Evolutionary conservation across 2,797 vertebrate species (phyloP).

Genomic region (Chaetophractus vellerosus): DNA sequence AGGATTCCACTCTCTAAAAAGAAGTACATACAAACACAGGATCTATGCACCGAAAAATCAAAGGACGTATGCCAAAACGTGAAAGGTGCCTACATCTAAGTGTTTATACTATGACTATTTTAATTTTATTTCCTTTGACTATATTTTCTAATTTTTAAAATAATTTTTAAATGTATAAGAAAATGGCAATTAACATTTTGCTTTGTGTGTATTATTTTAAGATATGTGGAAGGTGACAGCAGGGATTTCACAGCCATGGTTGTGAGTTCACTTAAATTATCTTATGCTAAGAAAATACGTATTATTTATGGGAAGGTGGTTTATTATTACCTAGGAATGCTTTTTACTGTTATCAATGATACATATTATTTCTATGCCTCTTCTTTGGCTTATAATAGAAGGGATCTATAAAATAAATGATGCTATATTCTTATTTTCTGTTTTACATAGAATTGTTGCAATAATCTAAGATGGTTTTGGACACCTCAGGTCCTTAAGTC

Average conservation of each 20-base stretch:
- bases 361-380: background rate
- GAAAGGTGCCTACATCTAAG: background rate
- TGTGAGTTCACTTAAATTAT: background rate
- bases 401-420: background rate
- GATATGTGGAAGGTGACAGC: background rate
- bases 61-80: background rate
- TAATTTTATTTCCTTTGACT: background rate
- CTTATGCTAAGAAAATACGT: background rate
- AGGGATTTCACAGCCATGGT: background rate
- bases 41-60: background rate
- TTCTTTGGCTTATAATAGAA: conserved; percentile 8
- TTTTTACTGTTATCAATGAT: background rate
- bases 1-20: conserved; percentile 1
- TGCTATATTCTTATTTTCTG: background rate
- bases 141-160: background rate
- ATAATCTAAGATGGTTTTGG: conserved; percentile 12
- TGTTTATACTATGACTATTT: conserved; percentile 2
- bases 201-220: background rate
- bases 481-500: background rate
- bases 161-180: background rate
- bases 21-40: background rate
- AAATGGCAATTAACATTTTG: background rate
- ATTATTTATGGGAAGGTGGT: background rate
- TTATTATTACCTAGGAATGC: background rate
- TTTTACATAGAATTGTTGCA: background rate